phyloP scores from a whole-genome alignment of 2,797 vertebrate genomes.

The Oryzias sinensis region DNA sequence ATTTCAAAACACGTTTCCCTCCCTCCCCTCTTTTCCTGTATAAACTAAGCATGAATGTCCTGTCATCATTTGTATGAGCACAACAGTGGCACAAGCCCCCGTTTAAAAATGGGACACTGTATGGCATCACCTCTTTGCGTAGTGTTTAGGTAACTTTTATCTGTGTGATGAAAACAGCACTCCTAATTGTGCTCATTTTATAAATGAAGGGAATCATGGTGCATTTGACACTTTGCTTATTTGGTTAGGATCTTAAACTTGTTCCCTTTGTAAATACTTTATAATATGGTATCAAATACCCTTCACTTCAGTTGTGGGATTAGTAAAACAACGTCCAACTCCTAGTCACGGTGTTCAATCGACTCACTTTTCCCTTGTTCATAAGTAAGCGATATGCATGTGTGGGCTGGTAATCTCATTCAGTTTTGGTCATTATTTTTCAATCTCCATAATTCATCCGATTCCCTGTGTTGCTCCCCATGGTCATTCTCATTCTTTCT shows the following conservation, averaged over 20 bases:
- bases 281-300: slow-evolving; percentile 34
- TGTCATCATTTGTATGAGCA: slow-evolving; percentile 63
- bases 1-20: slow-evolving; percentile 92
- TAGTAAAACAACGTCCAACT: slow-evolving; percentile 42
- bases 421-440: slow-evolving; percentile 80
- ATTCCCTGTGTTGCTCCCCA: slow-evolving; percentile 83
- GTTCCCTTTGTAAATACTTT: slow-evolving; percentile 22
- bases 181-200: slow-evolving; percentile 13
- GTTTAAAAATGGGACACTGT: slow-evolving; percentile 53
- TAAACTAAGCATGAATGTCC: slow-evolving; percentile 66
- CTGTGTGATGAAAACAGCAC: slow-evolving; percentile 13
- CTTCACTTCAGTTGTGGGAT: slow-evolving; percentile 41
- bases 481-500: slow-evolving; percentile 88
- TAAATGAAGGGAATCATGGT: slow-evolving; percentile 17
- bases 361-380: slow-evolving; percentile 54
- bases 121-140: slow-evolving; percentile 51
- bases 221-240: slow-evolving; percentile 34
- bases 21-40: slow-evolving; percentile 64
- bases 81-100: slow-evolving; percentile 62
- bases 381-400: slow-evolving; percentile 72
- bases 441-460: slow-evolving; percentile 83
- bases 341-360: slow-evolving; percentile 43
- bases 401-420: slow-evolving; percentile 76
- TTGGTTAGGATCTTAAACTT: slow-evolving; percentile 35
- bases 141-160: slow-evolving; percentile 47